Base-by-base conservation (phyloP, 37 sponge, comb jelly and placozoan genomes). In the Cladorhizidae sp. region DNA sequence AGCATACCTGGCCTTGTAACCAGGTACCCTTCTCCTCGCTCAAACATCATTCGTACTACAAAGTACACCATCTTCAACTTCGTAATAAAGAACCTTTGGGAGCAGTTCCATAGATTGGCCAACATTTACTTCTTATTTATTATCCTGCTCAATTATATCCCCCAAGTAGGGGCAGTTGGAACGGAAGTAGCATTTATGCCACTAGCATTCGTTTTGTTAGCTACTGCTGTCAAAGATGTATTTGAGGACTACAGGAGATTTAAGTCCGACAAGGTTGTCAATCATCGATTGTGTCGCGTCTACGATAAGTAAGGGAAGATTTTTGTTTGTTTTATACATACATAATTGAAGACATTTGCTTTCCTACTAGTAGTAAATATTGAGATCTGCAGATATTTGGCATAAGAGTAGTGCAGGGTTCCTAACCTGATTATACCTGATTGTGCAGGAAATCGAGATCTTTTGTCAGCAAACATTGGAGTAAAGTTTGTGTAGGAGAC, bases 51-150 rank as follows among this genome's bases (percentile, higher is more conserved):
- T 2, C 70, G 57, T 28, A 92, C 92, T 0, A 87, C 88, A 21
- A 92, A 95, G 72, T 95, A 95, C 74, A 95, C 96, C 6, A n/a
- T 92, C 40, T 29, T 87, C 57, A 95, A 83, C 40, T 95, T 95
- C 61, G 1, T 95, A 12, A 87, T 88, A 26, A 95, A 95, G 73
- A 95, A 95, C 78, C 74, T 95, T 2, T 89, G 87, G 61, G 96
- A 95, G 64, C 96, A 95, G 85, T 92, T 89, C 64, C 90, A 92
- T 76, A 63, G 96, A 23, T 72, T 78, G 5, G 96, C 96, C 57
- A 95, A 95, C 80, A 38, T 92, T 28, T 95, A 84, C 69, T 95
- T 95, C 64, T 82, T 95, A 26, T 74, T 86, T 62, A 86, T 95
- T 25, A 74, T 82, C 28, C n/a, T 92, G 32, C 75, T 95, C 55